phyloP scores from a whole-genome alignment of 2,113 vertebrate genomes.

The Phalacrocorax carbo region DNA sequence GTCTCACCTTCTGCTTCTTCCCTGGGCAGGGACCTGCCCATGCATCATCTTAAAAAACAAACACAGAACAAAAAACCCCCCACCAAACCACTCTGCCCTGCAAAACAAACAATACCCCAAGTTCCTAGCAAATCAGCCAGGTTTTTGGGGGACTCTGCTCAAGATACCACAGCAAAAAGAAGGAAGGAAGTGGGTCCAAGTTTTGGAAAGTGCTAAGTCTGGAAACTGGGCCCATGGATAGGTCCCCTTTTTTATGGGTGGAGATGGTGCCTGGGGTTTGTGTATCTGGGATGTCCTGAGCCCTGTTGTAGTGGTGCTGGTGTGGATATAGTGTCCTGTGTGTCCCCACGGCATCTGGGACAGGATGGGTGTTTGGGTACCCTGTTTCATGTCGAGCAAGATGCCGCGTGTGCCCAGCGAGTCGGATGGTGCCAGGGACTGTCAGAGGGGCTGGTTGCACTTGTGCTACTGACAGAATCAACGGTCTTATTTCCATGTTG shows the following conservation, averaged over 20 bases:
- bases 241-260: not conserved
- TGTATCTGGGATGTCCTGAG: not conserved
- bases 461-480: not conserved
- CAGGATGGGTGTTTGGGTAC: rapidly evolving
- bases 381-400: rapidly evolving
- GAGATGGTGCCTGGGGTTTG: not conserved
- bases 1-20: not conserved
- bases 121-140: not conserved
- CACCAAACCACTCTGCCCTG: not conserved
- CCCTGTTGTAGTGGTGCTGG: not conserved
- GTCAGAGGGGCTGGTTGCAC: rapidly evolving
- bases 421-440: not conserved
- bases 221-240: not conserved
- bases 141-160: not conserved
- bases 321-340: not conserved
- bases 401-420: rapidly evolving
- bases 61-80: not conserved
- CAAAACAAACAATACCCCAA: not conserved
- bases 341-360: not conserved
- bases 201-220: not conserved
- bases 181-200: not conserved
- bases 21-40: not conserved
- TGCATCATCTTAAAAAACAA: not conserved
- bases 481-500: not conserved
- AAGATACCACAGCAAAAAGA: not conserved